Evolutionary conservation across 2,797 vertebrate genomes (phyloP), one percentile per base, ranked within the genome.

Genomic region (Salarias fasciatus): DNA sequence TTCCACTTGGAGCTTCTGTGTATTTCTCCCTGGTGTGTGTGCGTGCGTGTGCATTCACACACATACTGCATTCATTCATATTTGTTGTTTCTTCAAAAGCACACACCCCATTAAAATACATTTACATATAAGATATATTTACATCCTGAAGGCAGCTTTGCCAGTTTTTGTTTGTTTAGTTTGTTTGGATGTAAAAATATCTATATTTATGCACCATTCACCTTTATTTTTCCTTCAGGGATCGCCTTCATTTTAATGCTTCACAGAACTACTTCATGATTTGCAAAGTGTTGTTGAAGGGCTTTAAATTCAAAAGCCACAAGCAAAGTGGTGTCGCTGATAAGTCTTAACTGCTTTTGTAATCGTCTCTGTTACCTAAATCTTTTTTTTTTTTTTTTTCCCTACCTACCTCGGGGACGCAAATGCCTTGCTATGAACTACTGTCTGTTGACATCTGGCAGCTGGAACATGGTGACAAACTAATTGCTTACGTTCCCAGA

Each of bases 401-500:
- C 31, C n/a, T 31, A 36, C 47, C 28, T 35, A 49, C 52, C 18
- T 2, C 18, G 24, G 18, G 18, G 24, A 56, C 45, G 71, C 33
- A 48, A 41, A 73, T 56, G 57, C 12, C 18, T 30, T 46, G 48
- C 50, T 40, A 18, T 71, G 64, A 62, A 77, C 63, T 48, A 64
- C 63, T 11, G 58, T 38, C 63, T 53, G 57, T 11, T 69, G n/a
- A 56, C 63, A 73, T 72, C 64, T 42, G 41, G 43, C 53, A 61
- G 14, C 53, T 70, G 53, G 69, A 75, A 77, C 75, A 72, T 47
- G 53, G 55, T 76, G 77, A 74, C 73, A 75, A 79, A 86, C 81
- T 55, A 72, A 83, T 82, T 73, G 80, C 69, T 67, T 75, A 51
- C 69, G 78, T 77, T 75, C 53, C 52, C 63, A 71, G 52, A 54